These are phyloP conservation scores for Zaprionus ornatus DNA, from an alignment of 1,140 invertebrate genomes.

Conservation along the genomic window DNA sequence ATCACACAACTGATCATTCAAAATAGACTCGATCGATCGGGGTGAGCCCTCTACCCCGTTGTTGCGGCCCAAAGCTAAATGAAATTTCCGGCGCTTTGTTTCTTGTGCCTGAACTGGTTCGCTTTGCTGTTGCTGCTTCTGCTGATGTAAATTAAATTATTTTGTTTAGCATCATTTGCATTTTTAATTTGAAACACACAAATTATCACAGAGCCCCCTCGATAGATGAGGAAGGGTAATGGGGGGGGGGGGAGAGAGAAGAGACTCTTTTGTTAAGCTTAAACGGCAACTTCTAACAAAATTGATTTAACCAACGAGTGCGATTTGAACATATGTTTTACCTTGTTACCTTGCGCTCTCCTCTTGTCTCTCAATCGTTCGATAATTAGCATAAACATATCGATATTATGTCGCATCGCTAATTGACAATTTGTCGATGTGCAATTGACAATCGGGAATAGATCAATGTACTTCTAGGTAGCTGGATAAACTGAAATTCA, in stretches of 20 bases:
- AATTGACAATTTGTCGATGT: slow-evolving; percentile 42
- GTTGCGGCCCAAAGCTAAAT: slow-evolving; percentile 7
- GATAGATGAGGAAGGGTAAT: not conserved
- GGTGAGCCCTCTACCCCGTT: not conserved
- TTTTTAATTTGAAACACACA: slow-evolving; percentile 79
- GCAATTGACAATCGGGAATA: not conserved
- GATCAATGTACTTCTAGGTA: no score
- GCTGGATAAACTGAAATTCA: not conserved
- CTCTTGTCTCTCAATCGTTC: slow-evolving; percentile 13
- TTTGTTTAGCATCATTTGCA: slow-evolving; percentile 69
- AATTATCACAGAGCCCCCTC: slow-evolving; percentile 47
- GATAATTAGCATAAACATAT: slow-evolving; percentile 37
- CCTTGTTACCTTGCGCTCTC: slow-evolving; percentile 35
- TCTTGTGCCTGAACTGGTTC: slow-evolving; percentile 55
- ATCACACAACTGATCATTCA: slow-evolving; percentile 58
- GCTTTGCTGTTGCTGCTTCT: not conserved
- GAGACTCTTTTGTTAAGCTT: slow-evolving; percentile 28
- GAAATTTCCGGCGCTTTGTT: slow-evolving; percentile 75
- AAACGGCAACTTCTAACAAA: slow-evolving; percentile 32
- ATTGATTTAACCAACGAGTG: slow-evolving; percentile 46
- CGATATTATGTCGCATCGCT: slow-evolving; percentile 26
- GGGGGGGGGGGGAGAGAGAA: not conserved
- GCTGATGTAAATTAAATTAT: slow-evolving; percentile 70
- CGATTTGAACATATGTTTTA: slow-evolving; percentile 76
- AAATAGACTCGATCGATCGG: slow-evolving; percentile 12